A percentile compares a stretch with the other conserved stretches of the same genome.
Evolutionary conservation across 2,797 vertebrate species (phyloP).

Genomic region (Ataeniobius toweri): DNA sequence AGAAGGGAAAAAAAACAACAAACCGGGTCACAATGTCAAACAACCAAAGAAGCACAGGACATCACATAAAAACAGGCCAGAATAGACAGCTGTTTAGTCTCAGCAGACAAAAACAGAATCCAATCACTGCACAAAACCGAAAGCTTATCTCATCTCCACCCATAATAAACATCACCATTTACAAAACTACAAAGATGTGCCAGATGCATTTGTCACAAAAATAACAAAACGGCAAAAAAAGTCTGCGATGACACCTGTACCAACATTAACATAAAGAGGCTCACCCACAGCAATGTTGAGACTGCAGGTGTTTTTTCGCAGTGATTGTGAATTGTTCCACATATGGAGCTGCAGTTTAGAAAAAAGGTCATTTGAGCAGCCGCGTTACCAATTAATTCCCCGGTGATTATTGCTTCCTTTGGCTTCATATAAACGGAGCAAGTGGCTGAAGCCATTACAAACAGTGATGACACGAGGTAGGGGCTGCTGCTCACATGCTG

Average conservation of each 20-base stretch:
- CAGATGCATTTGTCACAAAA: neutral
- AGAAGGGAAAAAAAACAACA: constrained; percentile 29
- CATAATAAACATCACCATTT: neutral
- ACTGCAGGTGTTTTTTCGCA: constrained; percentile 53
- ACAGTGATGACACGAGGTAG: neutral
- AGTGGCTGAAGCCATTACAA: neutral
- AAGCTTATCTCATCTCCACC: neutral
- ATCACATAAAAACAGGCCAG: neutral
- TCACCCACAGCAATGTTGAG: constrained; percentile 40
- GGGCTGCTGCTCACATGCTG: neutral
- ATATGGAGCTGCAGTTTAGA: neutral
- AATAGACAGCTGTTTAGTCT: constrained; percentile 24
- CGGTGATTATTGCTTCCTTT: neutral
- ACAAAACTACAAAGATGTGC: neutral
- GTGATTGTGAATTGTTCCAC: neutral
- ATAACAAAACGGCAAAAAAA: neutral
- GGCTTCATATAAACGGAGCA: neutral
- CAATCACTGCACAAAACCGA: neutral
- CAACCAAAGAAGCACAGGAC: constrained; percentile 8
- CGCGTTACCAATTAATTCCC: neutral
- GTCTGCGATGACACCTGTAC: constrained; percentile 41
- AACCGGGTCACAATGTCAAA: constrained; percentile 38
- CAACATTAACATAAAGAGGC: constrained; percentile 33
- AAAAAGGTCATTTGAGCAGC: neutral
- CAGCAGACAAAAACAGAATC: neutral